phyloP scores from a whole-genome alignment of 2,888 invertebrate genomes.

The Lithophane leautieri region DNA sequence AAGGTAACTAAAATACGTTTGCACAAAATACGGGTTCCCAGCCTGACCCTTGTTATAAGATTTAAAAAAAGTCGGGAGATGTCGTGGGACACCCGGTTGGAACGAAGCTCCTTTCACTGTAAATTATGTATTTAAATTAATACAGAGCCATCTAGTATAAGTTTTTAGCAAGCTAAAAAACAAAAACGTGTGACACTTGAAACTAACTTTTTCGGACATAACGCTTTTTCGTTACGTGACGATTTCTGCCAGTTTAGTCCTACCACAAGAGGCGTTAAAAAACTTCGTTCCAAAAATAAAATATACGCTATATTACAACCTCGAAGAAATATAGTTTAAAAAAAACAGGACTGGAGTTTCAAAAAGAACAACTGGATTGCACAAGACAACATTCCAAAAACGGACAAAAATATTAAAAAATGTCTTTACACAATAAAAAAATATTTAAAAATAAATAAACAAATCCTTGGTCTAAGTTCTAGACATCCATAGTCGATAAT shows the following conservation, averaged over 20 bases:
- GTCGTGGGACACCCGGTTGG: too few species aligned
- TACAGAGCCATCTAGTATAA: background rate
- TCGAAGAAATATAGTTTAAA: constrained; percentile 6
- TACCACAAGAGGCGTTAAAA: background rate
- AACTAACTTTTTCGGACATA: background rate
- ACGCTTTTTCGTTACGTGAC: background rate
- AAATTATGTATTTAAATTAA: background rate
- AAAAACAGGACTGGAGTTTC: constrained; percentile 12
- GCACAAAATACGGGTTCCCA: constrained; percentile 45
- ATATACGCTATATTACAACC: constrained; percentile 31
- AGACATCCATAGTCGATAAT: constrained; percentile 40
- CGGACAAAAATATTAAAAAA: constrained; percentile 49
- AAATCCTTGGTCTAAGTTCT: constrained; percentile 20
- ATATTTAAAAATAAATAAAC: constrained; percentile 26
- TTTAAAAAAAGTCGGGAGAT: background rate
- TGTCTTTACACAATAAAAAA: constrained; percentile 38
- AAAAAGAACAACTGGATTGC: constrained; percentile 30
- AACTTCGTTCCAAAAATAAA: constrained; percentile 11
- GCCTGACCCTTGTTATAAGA: constrained; percentile 6
- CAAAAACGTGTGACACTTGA: background rate
- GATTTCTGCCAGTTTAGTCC: background rate
- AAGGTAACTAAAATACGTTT: constrained; percentile 47
- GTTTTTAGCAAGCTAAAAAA: background rate
- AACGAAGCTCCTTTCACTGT: too few species aligned
- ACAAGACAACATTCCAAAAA: constrained; percentile 68